These are phyloP conservation scores for Leptopilina boulardi DNA, from an alignment of 1,140 invertebrate genomes.

Conservation along the genomic window DNA sequence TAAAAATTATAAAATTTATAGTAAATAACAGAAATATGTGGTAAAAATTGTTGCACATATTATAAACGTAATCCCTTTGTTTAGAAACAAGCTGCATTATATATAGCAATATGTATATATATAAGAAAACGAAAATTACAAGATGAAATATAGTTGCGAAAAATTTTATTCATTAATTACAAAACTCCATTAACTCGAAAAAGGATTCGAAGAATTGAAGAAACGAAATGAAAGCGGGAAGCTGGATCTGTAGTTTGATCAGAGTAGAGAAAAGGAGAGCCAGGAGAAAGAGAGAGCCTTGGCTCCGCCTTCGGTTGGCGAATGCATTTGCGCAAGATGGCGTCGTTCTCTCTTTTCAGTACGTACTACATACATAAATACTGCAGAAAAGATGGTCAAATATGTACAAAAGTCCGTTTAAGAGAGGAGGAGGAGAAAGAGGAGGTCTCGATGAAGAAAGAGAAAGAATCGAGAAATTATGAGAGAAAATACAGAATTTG, in stretches of 20 bases:
- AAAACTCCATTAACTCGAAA: slow-evolving; percentile 29
- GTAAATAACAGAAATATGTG: too few species aligned
- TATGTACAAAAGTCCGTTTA: slow-evolving; percentile 9
- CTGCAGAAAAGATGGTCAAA: slow-evolving; percentile 44
- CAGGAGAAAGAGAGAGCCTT: slow-evolving; percentile 60
- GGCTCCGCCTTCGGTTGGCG: slow-evolving; percentile 73
- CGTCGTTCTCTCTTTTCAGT: slow-evolving; percentile 58
- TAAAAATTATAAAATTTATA: too few species aligned
- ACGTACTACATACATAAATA: slow-evolving; percentile 38
- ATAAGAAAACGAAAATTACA: background rate
- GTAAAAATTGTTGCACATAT: too few species aligned
- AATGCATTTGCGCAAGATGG: slow-evolving; percentile 75
- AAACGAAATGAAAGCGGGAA: slow-evolving; percentile 58
- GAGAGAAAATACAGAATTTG: background rate
- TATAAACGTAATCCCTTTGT: too few species aligned
- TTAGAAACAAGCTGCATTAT: too few species aligned
- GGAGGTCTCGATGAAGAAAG: background rate
- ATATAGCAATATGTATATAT: background rate
- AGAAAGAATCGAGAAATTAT: background rate
- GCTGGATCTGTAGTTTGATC: slow-evolving; percentile 57
- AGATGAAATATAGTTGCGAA: slow-evolving; percentile 4
- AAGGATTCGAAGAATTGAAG: slow-evolving; percentile 17
- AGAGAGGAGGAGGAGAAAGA: background rate
- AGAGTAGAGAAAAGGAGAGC: slow-evolving; percentile 53
- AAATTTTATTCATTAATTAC: background rate